A percentile compares a stretch with the other conserved stretches of the same genome.
These are phyloP conservation scores for Eubasilissa splendida DNA, from an alignment of 2,888 invertebrate genomes.

Conservation along the genomic window DNA sequence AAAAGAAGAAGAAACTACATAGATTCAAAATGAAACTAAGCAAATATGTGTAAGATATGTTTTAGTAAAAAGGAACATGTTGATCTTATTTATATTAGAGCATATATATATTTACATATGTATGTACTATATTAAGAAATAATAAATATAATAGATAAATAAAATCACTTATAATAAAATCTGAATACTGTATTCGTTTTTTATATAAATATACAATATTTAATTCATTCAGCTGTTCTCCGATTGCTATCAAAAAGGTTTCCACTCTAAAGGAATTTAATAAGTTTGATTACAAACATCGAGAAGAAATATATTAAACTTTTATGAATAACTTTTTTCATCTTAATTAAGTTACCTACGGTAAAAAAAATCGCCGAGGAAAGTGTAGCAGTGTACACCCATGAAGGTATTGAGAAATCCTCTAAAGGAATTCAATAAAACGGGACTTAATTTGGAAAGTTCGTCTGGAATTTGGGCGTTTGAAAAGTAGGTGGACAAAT, in stretches of 20 bases:
- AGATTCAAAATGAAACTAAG: no score
- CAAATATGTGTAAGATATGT: no score
- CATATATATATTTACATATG: no score
- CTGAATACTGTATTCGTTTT: no score
- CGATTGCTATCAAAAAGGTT: neutral
- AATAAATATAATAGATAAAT: no score
- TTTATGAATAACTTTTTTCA: neutral
- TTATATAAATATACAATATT: neutral
- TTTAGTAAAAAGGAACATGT: no score
- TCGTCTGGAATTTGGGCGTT: slow-evolving; percentile 48
- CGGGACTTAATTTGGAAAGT: slow-evolving; percentile 54
- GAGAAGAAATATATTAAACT: no score
- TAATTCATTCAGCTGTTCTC: neutral
- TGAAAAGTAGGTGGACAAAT: slow-evolving; percentile 52
- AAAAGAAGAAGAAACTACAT: no score
- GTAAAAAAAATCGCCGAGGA: neutral
- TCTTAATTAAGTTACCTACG: neutral
- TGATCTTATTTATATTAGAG: no score
- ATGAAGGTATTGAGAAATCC: slow-evolving; percentile 37
- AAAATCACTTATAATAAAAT: no score
- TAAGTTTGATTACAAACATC: no score
- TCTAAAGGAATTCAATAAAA: slow-evolving; percentile 56
- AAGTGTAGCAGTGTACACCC: neutral
- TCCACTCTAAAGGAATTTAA: neutral
- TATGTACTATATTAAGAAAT: no score